Evolutionary conservation across 2,888 invertebrate species (phyloP).

Genomic region (Eristalis arbustorum): DNA sequence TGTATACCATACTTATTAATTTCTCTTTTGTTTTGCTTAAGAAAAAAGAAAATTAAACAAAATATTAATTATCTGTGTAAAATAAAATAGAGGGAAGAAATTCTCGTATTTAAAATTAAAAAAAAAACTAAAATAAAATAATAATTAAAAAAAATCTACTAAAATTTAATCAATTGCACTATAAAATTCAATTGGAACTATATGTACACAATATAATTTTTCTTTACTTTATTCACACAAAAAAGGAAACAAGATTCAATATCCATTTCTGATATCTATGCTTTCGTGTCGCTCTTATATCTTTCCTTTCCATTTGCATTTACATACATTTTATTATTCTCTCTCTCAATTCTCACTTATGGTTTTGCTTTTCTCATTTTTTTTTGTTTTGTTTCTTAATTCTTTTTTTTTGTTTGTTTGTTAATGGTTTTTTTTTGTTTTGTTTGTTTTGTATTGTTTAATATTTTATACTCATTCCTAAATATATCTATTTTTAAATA

Average conservation of each 20-base stretch:
- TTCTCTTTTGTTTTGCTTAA: not conserved
- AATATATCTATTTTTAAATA: constrained; percentile 73
- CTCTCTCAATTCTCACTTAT: constrained; percentile 48
- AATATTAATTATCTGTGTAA: constrained; percentile 12
- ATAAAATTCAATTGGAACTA: constrained; percentile 73
- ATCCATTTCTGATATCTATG: constrained; percentile 1
- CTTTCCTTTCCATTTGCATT: constrained; percentile 38
- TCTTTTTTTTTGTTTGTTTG: not conserved
- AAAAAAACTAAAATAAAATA: constrained; percentile 24
- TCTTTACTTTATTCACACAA: constrained; percentile 3
- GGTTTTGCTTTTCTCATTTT: constrained; percentile 72
- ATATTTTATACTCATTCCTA: constrained; percentile 68
- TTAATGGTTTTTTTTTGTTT: constrained; percentile 71
- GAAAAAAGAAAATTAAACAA: constrained; percentile 7
- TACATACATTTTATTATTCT: constrained; percentile 34
- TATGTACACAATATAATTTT: constrained; percentile 56
- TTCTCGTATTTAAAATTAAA: constrained; percentile 21
- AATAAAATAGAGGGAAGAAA: constrained; percentile 59
- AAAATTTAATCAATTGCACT: constrained; percentile 75
- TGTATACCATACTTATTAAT: constrained; percentile 30
- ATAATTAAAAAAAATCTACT: constrained; percentile 49
- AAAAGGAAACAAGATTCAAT: constrained; percentile 26
- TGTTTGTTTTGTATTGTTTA: constrained; percentile 73
- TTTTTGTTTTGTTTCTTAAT: constrained; percentile 55
- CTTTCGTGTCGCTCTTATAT: constrained; percentile 25